These are phyloP conservation scores for Noctilio leporinus DNA, from an alignment of 2,113 vertebrate species.

Conservation along the genomic window DNA sequence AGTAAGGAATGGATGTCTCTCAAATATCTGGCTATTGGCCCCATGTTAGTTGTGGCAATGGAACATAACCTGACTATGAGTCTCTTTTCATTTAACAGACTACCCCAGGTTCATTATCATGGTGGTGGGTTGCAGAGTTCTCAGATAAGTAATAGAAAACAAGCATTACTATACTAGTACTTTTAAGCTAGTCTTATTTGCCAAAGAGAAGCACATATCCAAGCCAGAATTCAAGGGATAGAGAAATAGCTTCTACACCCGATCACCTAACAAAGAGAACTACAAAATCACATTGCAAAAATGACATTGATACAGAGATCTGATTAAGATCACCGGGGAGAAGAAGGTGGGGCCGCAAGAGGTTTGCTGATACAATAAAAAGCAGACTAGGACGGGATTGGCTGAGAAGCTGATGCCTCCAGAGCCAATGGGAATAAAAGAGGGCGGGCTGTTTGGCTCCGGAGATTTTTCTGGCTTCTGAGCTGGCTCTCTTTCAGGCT, in stretches of 20 bases:
- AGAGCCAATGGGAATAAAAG: no score
- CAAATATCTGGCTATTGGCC: background rate
- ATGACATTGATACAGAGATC: no score
- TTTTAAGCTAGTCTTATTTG: background rate
- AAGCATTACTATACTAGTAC: background rate
- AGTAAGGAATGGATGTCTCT: background rate
- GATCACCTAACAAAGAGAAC: background rate
- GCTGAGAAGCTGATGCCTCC: no score
- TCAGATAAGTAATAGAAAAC: background rate
- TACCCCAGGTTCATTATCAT: background rate
- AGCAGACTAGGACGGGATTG: no score
- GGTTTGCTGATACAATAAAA: no score
- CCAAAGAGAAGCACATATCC: background rate
- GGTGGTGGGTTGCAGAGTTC: background rate
- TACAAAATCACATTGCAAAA: background rate
- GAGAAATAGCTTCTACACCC: background rate
- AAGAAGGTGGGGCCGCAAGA: no score
- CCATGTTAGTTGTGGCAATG: background rate
- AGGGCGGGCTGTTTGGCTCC: no score
- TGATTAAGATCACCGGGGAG: no score
- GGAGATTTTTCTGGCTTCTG: no score
- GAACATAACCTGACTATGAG: background rate
- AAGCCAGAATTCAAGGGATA: background rate
- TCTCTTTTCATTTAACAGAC: background rate
- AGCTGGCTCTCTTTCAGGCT: no score